Percentiles rank a stretch among this genome's conserved stretches.
Conservation (phyloP, 2,888 invertebrate genomes). For the Nephrotoma flavescens region DNA sequence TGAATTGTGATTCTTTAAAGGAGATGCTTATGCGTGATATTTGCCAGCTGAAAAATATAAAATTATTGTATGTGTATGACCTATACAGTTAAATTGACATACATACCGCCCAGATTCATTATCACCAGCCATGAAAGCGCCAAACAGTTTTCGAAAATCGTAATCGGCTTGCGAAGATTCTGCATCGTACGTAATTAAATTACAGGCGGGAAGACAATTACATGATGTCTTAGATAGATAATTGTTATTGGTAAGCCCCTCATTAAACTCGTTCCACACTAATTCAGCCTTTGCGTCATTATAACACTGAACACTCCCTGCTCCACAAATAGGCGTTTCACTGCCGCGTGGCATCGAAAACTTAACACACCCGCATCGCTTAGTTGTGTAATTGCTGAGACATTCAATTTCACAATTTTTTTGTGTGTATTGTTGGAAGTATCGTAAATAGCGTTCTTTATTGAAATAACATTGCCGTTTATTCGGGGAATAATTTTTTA, state of each 20-base stretch:
- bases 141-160: slow-evolving; percentile 43
- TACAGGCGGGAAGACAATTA: slow-evolving; percentile 35
- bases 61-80: not conserved
- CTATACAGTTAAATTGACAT: not conserved
- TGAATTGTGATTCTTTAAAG: slow-evolving; percentile 58
- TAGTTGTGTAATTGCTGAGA: slow-evolving; percentile 46
- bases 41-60: slow-evolving; percentile 31
- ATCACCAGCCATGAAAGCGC: slow-evolving; percentile 34
- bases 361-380: slow-evolving; percentile 49
- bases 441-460: slow-evolving; percentile 40
- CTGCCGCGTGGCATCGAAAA: slow-evolving; percentile 39
- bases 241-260: slow-evolving; percentile 23
- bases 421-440: slow-evolving; percentile 51
- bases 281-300: slow-evolving; percentile 26
- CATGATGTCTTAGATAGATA: slow-evolving; percentile 27
- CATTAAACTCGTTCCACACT: slow-evolving; percentile 23
- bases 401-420: slow-evolving; percentile 59
- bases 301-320: slow-evolving; percentile 24
- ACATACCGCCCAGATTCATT: slow-evolving; percentile 22
- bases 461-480: slow-evolving; percentile 47
- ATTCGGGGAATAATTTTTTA: slow-evolving; percentile 43
- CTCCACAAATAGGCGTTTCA: slow-evolving; percentile 28
- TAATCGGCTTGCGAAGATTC: slow-evolving; percentile 58
- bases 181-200: slow-evolving; percentile 53
- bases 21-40: slow-evolving; percentile 49